phyloP scores from a whole-genome alignment of 2,797 vertebrate genomes.

The Eulemur mongoz region DNA sequence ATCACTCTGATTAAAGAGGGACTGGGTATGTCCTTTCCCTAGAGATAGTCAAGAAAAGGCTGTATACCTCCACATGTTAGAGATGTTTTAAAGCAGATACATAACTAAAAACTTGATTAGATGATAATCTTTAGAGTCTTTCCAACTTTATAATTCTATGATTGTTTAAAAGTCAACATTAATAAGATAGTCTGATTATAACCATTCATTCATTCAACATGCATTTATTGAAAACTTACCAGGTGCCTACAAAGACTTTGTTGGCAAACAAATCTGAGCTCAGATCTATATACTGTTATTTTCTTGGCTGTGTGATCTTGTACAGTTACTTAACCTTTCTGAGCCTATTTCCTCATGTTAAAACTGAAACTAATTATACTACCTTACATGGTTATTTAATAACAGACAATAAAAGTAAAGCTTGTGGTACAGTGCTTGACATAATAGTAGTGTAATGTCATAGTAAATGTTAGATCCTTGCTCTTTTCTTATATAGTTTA shows the following conservation, averaged over 20 bases:
- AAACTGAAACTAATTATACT: neutral
- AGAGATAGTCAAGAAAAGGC: neutral
- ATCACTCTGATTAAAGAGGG: neutral
- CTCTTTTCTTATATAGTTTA: neutral
- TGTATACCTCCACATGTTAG: neutral
- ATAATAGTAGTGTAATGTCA: neutral
- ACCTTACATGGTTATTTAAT: neutral
- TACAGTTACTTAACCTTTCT: slow-evolving; percentile 7
- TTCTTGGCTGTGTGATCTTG: neutral
- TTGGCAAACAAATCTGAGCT: neutral
- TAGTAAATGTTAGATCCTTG: neutral
- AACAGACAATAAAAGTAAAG: neutral
- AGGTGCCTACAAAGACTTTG: neutral
- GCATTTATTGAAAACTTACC: neutral
- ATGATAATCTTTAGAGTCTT: neutral
- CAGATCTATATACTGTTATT: neutral
- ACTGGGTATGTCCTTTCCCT: neutral
- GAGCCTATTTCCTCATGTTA: neutral
- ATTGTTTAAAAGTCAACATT: neutral
- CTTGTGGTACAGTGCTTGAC: neutral
- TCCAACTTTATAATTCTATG: neutral
- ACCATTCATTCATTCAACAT: neutral
- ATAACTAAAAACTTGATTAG: neutral
- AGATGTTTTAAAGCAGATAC: neutral
- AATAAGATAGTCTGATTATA: neutral